phyloP scores from a whole-genome alignment of 2,888 invertebrate genomes.

The Bombyx huttoni region DNA sequence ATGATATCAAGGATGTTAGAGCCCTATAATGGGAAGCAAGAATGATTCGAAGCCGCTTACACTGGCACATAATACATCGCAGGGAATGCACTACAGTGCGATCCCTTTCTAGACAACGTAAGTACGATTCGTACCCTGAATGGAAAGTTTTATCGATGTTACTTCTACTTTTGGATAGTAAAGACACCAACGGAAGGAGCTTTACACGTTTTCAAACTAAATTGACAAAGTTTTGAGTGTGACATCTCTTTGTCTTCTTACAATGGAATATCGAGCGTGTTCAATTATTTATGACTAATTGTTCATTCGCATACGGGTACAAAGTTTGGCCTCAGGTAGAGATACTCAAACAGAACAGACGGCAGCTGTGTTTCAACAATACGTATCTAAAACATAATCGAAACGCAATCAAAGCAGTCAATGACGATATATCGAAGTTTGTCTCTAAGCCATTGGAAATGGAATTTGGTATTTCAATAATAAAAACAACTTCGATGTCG shows the following conservation, averaged over 20 bases:
- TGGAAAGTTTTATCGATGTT: constrained; percentile 60
- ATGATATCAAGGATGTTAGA: constrained; percentile 12
- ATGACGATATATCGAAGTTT: background rate
- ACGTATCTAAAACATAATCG: background rate
- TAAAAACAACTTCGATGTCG: background rate
- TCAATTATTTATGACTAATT: constrained; percentile 63
- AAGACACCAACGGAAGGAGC: constrained; percentile 54
- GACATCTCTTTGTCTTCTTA: constrained; percentile 58
- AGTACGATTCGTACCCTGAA: constrained; percentile 49
- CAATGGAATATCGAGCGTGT: constrained; percentile 52
- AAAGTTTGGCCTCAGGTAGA: constrained; percentile 30
- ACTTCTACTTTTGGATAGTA: constrained; percentile 54
- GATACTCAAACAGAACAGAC: background rate
- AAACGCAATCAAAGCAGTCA: constrained; percentile 5
- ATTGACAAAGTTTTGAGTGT: constrained; percentile 62
- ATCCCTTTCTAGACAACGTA: constrained; percentile 69
- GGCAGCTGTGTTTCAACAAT: background rate
- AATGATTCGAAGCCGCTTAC: constrained; percentile 65
- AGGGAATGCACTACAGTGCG: constrained; percentile 68
- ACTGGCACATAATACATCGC: constrained; percentile 66
- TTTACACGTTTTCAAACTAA: constrained; percentile 51
- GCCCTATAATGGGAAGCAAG: constrained; percentile 36
- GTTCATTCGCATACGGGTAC: constrained; percentile 35
- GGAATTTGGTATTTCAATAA: background rate
- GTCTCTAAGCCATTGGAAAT: background rate